phyloP scores from a whole-genome alignment of 2,888 invertebrate genomes.

The Luperina testacea region DNA sequence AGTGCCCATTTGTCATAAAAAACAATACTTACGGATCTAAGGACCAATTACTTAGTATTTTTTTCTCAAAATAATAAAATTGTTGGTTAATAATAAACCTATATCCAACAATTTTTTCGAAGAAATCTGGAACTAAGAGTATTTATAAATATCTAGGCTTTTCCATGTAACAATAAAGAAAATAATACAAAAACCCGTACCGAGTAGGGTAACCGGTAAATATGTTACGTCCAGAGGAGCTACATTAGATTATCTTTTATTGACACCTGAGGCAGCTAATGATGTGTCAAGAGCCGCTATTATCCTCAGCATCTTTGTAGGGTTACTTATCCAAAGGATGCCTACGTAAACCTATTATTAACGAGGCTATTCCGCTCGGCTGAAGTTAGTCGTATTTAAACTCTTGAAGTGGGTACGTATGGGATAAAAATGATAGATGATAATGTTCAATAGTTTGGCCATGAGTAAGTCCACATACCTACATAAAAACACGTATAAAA shows the following conservation, averaged over 20 bases:
- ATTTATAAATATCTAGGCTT: slow-evolving; percentile 7
- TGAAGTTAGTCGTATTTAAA: not conserved
- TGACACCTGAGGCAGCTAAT: slow-evolving; percentile 49
- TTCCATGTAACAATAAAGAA: slow-evolving; percentile 6
- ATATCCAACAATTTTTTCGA: not conserved
- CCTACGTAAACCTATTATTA: not conserved
- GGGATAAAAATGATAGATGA: too few relatives aligned
- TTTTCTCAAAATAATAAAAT: not conserved
- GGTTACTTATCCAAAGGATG: not conserved
- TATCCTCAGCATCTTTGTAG: slow-evolving; percentile 11
- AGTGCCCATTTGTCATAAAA: not conserved
- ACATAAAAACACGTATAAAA: too few relatives aligned
- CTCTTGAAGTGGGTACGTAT: too few relatives aligned
- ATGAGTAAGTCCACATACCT: too few relatives aligned
- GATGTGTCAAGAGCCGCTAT: slow-evolving; percentile 9
- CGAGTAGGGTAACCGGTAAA: slow-evolving; percentile 59
- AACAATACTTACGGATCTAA: not conserved
- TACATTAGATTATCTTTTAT: slow-evolving; percentile 66
- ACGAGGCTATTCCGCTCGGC: not conserved
- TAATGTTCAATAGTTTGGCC: too few relatives aligned
- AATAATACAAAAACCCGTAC: not conserved
- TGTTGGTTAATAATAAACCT: too few relatives aligned
- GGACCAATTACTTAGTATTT: not conserved
- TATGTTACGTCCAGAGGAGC: slow-evolving; percentile 70
- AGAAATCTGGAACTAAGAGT: not conserved